A percentile compares a stretch with the other conserved stretches of the same genome.
These are phyloP conservation scores for Acropora yongei DNA, from an alignment of 64 coral and sea anemone genomes.

Conservation along the genomic window DNA sequence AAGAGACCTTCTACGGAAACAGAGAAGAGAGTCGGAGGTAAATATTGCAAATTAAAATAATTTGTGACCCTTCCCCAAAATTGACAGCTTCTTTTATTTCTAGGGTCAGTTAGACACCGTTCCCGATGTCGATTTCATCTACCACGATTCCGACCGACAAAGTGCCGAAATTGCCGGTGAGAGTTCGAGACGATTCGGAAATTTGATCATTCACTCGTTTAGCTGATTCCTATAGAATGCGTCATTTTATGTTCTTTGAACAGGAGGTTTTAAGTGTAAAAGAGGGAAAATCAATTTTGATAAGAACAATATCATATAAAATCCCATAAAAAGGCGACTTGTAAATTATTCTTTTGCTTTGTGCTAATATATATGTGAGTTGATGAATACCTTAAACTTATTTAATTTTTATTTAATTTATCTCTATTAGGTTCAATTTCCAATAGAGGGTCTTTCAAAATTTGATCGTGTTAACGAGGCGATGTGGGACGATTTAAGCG, in stretches of 20 bases:
- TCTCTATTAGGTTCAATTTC: too few relatives aligned
- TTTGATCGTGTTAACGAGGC: too few relatives aligned
- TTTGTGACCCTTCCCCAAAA: not conserved
- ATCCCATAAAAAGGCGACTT: not conserved
- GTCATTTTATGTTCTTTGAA: not conserved
- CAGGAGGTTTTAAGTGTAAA: not conserved
- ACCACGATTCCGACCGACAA: conserved; percentile 79
- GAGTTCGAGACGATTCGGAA: not conserved
- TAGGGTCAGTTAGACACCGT: conserved; percentile 83
- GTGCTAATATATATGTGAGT: too few relatives aligned
- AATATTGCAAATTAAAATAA: not conserved
- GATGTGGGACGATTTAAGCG: too few relatives aligned
- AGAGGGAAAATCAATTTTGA: not conserved
- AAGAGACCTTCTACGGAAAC: conserved; percentile 80
- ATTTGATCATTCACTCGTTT: not conserved
- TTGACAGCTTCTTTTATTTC: not conserved
- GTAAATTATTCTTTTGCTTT: too few relatives aligned
- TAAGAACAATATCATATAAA: too few relatives aligned
- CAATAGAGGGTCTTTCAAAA: too few relatives aligned
- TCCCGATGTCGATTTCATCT: conserved; percentile 93
- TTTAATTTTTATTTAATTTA: too few relatives aligned
- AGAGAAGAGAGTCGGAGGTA: conserved; percentile 94
- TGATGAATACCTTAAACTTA: too few relatives aligned
- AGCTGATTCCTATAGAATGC: not conserved
- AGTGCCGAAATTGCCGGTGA: conserved; percentile 80